phyloP scores from a whole-genome alignment of 2,797 vertebrate genomes.

The Protosalanx chinensis region DNA sequence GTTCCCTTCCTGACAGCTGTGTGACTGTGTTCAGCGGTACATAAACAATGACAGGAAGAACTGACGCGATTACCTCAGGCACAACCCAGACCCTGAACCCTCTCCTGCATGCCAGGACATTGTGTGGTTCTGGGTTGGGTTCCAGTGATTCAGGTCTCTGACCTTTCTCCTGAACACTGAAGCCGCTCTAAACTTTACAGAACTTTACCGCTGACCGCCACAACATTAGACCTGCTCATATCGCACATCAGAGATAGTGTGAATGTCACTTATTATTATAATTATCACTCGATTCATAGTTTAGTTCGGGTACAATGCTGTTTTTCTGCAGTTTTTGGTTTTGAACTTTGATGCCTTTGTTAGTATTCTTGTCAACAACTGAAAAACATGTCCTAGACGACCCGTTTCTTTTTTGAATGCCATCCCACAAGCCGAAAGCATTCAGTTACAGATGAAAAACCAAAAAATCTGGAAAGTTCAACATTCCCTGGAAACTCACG shows the following conservation, averaged over 20 bases:
- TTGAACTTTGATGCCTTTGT: neutral
- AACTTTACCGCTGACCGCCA: constrained; percentile 24
- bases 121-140: constrained; percentile 57
- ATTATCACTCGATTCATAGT: neutral
- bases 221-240: constrained; percentile 8
- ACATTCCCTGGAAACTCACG: constrained; percentile 35
- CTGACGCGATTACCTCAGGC: constrained; percentile 44
- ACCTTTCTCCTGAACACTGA: constrained; percentile 55
- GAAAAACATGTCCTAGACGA: too few species aligned
- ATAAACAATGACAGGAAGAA: constrained; percentile 73
- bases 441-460: constrained; percentile 7
- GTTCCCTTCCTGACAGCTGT: constrained; percentile 67
- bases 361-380: neutral
- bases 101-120: constrained; percentile 52
- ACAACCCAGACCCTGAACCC: neutral
- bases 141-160: constrained; percentile 42
- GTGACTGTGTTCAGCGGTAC: constrained; percentile 23
- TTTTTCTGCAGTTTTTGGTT: neutral
- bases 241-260: neutral
- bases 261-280: constrained; percentile 18
- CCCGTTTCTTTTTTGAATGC: neutral
- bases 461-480: constrained; percentile 37
- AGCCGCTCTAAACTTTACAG: constrained; percentile 31
- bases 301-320: neutral
- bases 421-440: too few species aligned